Evolutionary conservation across 2,797 vertebrate genomes (phyloP), one percentile per base, ranked within the genome.

Genomic region (Cyclura pinguis): DNA sequence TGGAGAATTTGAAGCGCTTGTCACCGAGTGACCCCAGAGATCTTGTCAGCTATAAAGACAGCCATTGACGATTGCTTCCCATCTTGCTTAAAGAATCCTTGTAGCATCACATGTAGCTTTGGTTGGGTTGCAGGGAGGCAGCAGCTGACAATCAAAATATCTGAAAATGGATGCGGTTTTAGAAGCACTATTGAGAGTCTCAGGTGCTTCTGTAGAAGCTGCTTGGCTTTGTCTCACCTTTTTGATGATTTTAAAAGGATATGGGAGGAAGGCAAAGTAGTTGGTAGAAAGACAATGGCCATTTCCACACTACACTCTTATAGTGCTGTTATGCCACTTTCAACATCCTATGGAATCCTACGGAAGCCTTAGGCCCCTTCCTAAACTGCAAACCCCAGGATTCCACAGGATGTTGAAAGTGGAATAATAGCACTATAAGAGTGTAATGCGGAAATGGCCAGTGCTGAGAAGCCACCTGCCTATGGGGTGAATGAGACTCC

Each of bases 31-130:
- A 86, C 89, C 92, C 78, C 6, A 0, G 87, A 89, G 67, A 38
- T 88, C 81, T 52, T 7, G 2, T 10, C 77, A 62, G 55, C 85
- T 0, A 72, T 80, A 80, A 72, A 64, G 91, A 88, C 74, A 6
- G 89, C 55, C 8, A n/a, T 55, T 13, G 57, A 91, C 86, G 52
- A 92, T 88, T 84, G 72, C 50, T 69, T 57, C 52, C 80, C 73
- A 87, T 89, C 62, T 87, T 62, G 32, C 24, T 27, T 38, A 52
- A 73, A 32, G 38, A 76, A 80, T 73, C 85, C 72, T 87, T 77
- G 59, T 42, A 55, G 47, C 32, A 57, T 64, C 50, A 47, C 69
- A 42, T 52, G 77, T 55, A 29, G 47, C 24, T 67, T 64, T 72
- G 82, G 74, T 32, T 69, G 62, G 76, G 9, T 38, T 24, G 18